Conservation (phyloP, 2,888 invertebrate genomes). For the Diaphora mendica region DNA sequence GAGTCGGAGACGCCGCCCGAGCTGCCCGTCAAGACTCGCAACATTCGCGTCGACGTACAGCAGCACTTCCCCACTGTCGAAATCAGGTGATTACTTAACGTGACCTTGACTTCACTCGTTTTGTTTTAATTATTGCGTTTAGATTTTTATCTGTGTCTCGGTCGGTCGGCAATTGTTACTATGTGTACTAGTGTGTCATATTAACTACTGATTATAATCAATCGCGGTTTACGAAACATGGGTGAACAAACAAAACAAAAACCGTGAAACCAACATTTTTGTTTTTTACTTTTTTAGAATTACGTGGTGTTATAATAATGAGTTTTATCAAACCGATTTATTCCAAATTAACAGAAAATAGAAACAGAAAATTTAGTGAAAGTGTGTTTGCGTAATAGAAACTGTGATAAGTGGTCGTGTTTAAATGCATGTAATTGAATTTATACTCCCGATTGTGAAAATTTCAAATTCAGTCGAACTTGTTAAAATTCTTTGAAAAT, state of each 20-base stretch:
- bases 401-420: not conserved
- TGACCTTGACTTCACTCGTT: constrained; percentile 27
- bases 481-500: no score
- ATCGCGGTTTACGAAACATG: not conserved
- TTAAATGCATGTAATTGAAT: not conserved
- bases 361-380: not conserved
- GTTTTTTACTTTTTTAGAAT: not conserved
- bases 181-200: not conserved
- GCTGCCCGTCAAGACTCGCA: constrained; percentile 86
- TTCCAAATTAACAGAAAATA: not conserved
- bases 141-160: constrained; percentile 14
- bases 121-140: constrained; percentile 8
- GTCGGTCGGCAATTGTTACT: constrained; percentile 8
- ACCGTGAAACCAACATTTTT: not conserved
- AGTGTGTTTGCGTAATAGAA: not conserved
- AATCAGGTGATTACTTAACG: constrained; percentile 66
- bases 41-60: constrained; percentile 80
- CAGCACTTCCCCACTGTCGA: constrained; percentile 80
- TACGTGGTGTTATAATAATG: no score
- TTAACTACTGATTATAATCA: constrained; percentile 7
- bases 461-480: no score
- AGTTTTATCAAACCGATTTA: not conserved
- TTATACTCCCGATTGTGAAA: no score
- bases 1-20: constrained; percentile 87
- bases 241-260: not conserved